Percentiles rank a stretch among this genome's conserved stretches.
phyloP scores from a whole-genome alignment of 2,113 vertebrate species.

The Menidia beryllina region DNA sequence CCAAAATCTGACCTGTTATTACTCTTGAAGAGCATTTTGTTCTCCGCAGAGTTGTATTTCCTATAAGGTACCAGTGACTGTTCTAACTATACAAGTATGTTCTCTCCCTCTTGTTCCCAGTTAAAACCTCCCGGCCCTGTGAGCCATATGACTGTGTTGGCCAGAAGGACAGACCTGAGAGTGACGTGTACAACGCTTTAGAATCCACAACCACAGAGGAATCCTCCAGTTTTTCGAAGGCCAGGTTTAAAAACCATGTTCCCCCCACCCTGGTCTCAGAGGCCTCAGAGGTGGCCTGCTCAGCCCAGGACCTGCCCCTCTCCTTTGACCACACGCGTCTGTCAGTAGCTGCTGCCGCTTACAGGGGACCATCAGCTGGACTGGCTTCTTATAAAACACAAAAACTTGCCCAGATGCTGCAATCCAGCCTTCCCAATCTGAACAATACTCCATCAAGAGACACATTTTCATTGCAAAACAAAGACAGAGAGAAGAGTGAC shows the following conservation, averaged over 20 bases:
- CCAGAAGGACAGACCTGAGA: not conserved
- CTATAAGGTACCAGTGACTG: not conserved
- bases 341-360: constrained; percentile 73
- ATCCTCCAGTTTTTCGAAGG: not conserved
- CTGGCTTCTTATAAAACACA: constrained; percentile 43
- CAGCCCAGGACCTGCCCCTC: constrained; percentile 80
- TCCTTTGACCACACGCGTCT: constrained; percentile 75
- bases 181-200: not conserved
- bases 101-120: constrained; percentile 43
- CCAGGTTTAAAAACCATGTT: not conserved
- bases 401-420: constrained; percentile 70
- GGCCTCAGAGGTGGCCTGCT: constrained; percentile 17
- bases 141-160: constrained; percentile 1
- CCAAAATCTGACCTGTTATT: too few species aligned
- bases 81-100: not conserved
- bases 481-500: not conserved
- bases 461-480: not conserved
- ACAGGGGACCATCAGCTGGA: constrained; percentile 46
- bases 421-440: constrained; percentile 78
- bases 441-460: constrained; percentile 33
- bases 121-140: constrained; percentile 39
- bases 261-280: not conserved
- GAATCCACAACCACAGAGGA: constrained; percentile 3
- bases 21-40: not conserved
- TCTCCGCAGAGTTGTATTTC: not conserved